Percentiles rank a stretch among this genome's conserved stretches.
phyloP scores from a whole-genome alignment of 2,797 vertebrate genomes.

The Lithobates pipiens region DNA sequence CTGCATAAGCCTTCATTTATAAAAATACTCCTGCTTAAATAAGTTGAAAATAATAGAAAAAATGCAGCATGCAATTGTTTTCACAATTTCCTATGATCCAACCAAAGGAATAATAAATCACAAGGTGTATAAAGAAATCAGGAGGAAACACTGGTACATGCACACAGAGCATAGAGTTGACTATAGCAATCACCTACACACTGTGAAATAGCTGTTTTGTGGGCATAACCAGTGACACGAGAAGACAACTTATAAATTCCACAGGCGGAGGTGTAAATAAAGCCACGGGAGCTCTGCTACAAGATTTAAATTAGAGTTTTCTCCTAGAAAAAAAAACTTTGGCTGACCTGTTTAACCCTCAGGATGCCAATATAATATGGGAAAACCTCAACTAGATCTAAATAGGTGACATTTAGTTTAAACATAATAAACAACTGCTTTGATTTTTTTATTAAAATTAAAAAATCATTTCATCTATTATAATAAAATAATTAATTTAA shows the following conservation, averaged over 20 bases:
- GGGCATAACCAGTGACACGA: neutral
- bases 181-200: conserved; percentile 1
- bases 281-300: neutral
- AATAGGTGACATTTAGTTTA: too few species aligned
- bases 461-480: too few species aligned
- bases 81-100: neutral
- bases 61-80: neutral
- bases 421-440: too few species aligned
- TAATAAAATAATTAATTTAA: too few species aligned
- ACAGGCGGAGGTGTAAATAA: neutral
- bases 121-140: neutral
- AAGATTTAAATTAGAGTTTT: neutral
- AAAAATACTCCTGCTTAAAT: neutral
- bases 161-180: neutral
- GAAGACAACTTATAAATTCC: neutral
- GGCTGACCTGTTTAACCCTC: too few species aligned
- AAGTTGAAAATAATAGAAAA: conserved; percentile 3
- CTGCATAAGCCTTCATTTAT: neutral
- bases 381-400: too few species aligned
- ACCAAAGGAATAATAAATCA: neutral
- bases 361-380: too few species aligned
- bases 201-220: neutral
- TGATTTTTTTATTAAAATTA: too few species aligned
- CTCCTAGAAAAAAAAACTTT: too few species aligned
- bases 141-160: neutral